phyloP scores from a whole-genome alignment of 2,888 invertebrate genomes.

The Hypena proboscidalis region DNA sequence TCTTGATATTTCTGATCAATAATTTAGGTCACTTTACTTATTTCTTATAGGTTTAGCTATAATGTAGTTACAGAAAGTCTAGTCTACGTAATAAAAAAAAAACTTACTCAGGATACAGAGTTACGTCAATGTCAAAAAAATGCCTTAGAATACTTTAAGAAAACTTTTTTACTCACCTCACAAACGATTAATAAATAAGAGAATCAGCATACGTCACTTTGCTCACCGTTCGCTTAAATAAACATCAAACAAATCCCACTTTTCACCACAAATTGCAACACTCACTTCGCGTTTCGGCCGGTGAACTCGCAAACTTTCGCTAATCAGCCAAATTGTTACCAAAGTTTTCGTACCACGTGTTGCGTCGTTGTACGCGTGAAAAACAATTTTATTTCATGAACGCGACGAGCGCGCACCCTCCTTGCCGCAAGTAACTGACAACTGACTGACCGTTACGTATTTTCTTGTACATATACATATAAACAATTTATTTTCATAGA shows the following conservation, averaged over 20 bases:
- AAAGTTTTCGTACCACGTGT: slow-evolving; percentile 72
- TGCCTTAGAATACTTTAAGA: slow-evolving; percentile 17
- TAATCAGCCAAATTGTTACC: slow-evolving; percentile 63
- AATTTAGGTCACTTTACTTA: no score
- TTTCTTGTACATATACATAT: slow-evolving; percentile 68
- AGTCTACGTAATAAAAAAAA: slow-evolving; percentile 10
- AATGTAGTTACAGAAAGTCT: no score
- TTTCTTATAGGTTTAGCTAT: no score
- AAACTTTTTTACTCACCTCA: no score
- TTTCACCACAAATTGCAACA: slow-evolving; percentile 48
- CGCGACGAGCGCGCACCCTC: slow-evolving; percentile 62
- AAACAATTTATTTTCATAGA: slow-evolving; percentile 80
- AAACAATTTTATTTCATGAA: slow-evolving; percentile 63
- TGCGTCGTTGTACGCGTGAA: slow-evolving; percentile 48
- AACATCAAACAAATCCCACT: slow-evolving; percentile 51
- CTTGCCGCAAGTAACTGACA: slow-evolving; percentile 74
- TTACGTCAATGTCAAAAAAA: slow-evolving; percentile 18
- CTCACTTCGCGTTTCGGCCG: slow-evolving; percentile 54
- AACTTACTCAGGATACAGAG: neutral
- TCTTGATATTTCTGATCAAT: no score
- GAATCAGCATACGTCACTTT: slow-evolving; percentile 26
- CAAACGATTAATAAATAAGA: slow-evolving; percentile 26
- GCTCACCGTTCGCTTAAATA: slow-evolving; percentile 45
- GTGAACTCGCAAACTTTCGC: slow-evolving; percentile 52
- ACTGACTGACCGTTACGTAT: slow-evolving; percentile 77